These are phyloP conservation scores for Acyrthosiphon pisum DNA, from an alignment of 1,140 invertebrate genomes.

Conservation along the genomic window DNA sequence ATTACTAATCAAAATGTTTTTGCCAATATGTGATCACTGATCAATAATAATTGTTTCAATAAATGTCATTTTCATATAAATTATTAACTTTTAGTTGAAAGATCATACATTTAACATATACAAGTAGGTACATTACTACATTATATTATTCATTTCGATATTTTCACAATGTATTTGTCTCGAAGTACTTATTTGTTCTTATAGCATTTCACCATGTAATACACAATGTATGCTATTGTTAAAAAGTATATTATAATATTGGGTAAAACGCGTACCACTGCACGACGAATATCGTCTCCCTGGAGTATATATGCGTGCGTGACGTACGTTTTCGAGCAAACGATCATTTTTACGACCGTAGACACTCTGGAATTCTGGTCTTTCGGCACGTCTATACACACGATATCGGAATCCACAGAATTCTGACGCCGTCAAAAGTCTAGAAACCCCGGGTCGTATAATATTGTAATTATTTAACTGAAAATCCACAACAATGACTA, in stretches of 20 bases:
- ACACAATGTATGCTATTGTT: not conserved
- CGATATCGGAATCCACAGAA: not conserved
- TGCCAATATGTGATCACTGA: no score
- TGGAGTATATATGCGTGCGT: not conserved
- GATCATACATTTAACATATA: no score
- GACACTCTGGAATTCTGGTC: not conserved
- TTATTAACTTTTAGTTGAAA: no score
- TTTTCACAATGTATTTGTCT: no score
- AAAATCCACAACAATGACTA: not conserved
- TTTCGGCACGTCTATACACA: not conserved
- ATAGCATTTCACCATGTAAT: not conserved
- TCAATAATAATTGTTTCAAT: no score
- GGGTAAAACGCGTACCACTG: not conserved
- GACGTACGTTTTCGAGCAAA: not conserved
- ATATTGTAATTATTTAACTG: not conserved
- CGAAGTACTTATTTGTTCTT: not conserved
- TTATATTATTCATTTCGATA: not conserved
- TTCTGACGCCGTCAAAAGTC: slow-evolving; percentile 1
- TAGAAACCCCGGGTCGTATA: not conserved
- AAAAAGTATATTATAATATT: not conserved
- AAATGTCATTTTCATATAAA: no score
- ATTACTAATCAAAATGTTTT: no score
- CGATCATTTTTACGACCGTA: not conserved
- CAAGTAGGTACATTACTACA: no score
- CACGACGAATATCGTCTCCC: not conserved